Evolutionary conservation across 2,113 vertebrate species (phyloP).

Genomic region (Lophotis ruficrista): DNA sequence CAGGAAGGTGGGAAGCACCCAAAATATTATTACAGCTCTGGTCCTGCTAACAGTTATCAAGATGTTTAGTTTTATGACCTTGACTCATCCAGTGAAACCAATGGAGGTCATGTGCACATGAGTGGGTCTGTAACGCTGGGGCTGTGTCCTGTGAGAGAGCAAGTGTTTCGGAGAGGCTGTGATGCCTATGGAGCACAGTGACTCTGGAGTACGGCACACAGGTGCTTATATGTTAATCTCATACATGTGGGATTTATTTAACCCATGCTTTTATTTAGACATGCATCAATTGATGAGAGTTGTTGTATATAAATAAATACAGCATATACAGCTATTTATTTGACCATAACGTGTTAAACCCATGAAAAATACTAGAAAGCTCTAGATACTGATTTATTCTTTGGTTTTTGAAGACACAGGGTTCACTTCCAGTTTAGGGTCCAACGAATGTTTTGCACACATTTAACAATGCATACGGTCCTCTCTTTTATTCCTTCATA

Average conservation of each 20-base stretch:
- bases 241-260: background rate
- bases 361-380: background rate
- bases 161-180: fast-evolving
- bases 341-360: background rate
- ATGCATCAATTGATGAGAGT: fast-evolving
- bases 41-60: background rate
- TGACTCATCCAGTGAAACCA: background rate
- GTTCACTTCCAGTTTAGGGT: background rate
- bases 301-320: background rate
- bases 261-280: background rate
- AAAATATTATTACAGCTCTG: background rate
- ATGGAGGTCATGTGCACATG: fast-evolving
- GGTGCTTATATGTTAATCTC: background rate
- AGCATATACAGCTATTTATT: background rate
- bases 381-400: background rate
- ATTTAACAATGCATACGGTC: background rate
- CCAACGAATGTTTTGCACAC: background rate
- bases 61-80: background rate
- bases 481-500: background rate
- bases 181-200: background rate
- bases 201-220: background rate
- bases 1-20: background rate
- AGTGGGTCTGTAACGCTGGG: too few relatives aligned
- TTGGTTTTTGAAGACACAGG: background rate
- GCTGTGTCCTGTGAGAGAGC: background rate